phyloP scores from a whole-genome alignment of 2,113 vertebrate genomes.

The Pteropus alecto region DNA sequence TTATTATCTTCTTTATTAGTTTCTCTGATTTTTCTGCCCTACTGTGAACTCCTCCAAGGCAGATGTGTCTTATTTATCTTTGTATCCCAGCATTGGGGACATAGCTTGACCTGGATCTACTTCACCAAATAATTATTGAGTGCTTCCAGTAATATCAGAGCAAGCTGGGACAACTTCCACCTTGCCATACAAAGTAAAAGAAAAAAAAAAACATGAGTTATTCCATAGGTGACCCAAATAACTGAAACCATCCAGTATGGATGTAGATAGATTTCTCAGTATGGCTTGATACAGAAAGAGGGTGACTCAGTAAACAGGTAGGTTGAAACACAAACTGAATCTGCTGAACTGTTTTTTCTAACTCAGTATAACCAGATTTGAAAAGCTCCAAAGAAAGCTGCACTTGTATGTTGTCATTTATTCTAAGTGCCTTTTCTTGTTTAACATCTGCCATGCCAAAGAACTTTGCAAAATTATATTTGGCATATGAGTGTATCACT shows the following conservation, averaged over 20 bases:
- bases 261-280: background rate
- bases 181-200: background rate
- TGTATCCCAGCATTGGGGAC: background rate
- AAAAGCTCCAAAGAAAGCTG: background rate
- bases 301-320: background rate
- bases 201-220: background rate
- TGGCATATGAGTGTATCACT: background rate
- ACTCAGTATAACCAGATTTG: background rate
- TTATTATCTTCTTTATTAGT: background rate
- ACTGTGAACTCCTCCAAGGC: background rate
- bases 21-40: constrained; percentile 3
- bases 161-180: background rate
- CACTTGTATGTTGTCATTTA: background rate
- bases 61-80: constrained; percentile 5
- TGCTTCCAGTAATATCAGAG: constrained; percentile 1
- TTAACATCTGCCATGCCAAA: background rate
- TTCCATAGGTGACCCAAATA: background rate
- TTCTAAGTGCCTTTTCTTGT: background rate
- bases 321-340: background rate
- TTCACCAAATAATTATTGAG: constrained; percentile 12
- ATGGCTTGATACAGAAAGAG: background rate
- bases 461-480: background rate
- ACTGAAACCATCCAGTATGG: background rate
- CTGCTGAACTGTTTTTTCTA: background rate
- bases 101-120: constrained; percentile 41